Evolutionary conservation across 2,797 vertebrate species (phyloP).

Genomic region (Ptychadena robeensis): DNA sequence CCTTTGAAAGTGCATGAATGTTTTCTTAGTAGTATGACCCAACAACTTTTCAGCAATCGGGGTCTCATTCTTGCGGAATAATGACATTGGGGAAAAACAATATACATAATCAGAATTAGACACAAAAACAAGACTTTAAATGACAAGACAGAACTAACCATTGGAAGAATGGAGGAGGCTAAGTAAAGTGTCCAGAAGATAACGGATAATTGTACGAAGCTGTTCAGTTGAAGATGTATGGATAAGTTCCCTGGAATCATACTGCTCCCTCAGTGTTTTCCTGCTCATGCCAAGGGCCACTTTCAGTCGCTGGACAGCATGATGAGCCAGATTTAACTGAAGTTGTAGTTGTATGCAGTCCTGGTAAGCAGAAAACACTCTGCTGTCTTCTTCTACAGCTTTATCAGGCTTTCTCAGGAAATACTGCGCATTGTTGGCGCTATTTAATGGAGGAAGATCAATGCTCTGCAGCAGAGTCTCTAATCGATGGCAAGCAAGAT

Average conservation of each 20-base stretch:
- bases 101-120: not conserved
- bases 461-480: slow-evolving; percentile 97
- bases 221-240: slow-evolving; percentile 94
- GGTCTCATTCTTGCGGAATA: not conserved
- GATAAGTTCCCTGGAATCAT: slow-evolving; percentile 83
- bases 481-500: slow-evolving; percentile 94
- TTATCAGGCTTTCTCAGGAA: slow-evolving; percentile 97
- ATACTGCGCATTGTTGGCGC: slow-evolving; percentile 98
- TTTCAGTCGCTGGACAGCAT: slow-evolving; percentile 91
- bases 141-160: slow-evolving; percentile 76
- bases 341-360: slow-evolving; percentile 98
- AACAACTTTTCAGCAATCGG: no score
- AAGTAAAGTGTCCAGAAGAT: slow-evolving; percentile 94
- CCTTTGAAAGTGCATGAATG: no score
- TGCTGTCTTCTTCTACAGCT: slow-evolving; percentile 95
- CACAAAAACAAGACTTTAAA: not conserved
- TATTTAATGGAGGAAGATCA: slow-evolving; percentile 95
- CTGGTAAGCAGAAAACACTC: slow-evolving; percentile 97
- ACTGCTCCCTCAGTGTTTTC: slow-evolving; percentile 76
- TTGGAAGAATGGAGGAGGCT: slow-evolving; percentile 95
- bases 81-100: not conserved
- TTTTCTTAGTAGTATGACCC: no score
- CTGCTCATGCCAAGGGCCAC: slow-evolving; percentile 91
- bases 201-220: slow-evolving; percentile 94
- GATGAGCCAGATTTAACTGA: slow-evolving; percentile 95